phyloP scores from a whole-genome alignment of 2,888 invertebrate genomes.

The Drosophila borealis region DNA sequence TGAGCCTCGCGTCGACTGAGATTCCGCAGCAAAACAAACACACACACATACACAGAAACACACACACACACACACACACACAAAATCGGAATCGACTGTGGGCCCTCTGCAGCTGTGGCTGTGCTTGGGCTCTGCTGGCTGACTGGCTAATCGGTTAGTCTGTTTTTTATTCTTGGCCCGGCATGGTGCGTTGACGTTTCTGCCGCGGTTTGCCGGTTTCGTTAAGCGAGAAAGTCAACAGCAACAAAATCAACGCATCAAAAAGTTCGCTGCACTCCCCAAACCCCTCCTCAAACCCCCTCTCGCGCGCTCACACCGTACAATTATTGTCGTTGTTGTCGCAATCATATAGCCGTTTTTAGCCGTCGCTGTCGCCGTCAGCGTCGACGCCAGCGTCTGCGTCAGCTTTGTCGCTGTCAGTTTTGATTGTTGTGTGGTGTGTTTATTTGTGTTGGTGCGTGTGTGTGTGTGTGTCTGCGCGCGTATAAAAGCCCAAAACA shows the following conservation, averaged over 20 bases:
- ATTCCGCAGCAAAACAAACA: constrained; percentile 14
- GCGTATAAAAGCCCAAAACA: constrained; percentile 39
- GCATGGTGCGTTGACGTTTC: constrained; percentile 65
- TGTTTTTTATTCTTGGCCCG: constrained; percentile 76
- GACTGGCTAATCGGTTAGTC: constrained; percentile 74
- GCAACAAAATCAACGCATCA: constrained; percentile 36
- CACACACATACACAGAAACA: neutral
- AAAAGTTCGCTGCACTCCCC: constrained; percentile 23
- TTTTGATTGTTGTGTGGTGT: constrained; percentile 42
- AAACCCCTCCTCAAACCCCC: neutral
- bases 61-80: no score
- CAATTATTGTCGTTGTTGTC: constrained; percentile 56
- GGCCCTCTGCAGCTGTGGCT: constrained; percentile 17
- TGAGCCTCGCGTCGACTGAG: constrained; percentile 34
- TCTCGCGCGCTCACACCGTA: neutral
- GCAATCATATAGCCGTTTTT: constrained; percentile 71
- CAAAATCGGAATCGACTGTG: neutral
- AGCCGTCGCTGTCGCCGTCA: constrained; percentile 45
- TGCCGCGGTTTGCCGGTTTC: constrained; percentile 46
- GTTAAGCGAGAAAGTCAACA: constrained; percentile 13
- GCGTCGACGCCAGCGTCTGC: constrained; percentile 17
- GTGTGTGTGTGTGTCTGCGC: constrained; percentile 19
- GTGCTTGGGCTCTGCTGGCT: constrained; percentile 11
- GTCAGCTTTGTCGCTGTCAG: constrained; percentile 33
- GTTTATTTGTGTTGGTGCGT: constrained; percentile 23